Conservation (phyloP, 2,888 invertebrate genomes). For the Amblyteles armatorius region DNA sequence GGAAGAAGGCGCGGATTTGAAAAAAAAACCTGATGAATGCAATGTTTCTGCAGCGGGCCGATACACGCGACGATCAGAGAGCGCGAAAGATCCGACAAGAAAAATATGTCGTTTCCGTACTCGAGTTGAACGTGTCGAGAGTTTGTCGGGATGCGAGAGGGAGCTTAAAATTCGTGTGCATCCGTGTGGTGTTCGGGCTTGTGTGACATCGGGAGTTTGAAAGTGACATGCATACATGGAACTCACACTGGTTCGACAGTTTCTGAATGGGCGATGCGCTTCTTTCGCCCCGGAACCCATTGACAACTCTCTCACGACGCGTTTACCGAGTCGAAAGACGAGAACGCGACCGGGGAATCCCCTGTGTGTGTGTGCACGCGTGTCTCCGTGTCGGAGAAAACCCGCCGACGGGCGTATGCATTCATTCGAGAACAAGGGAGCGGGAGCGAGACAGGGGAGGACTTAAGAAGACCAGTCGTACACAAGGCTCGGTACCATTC, state of each 20-base stretch:
- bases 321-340: background rate
- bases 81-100: background rate
- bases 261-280: slow-evolving; percentile 62
- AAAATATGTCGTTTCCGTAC: slow-evolving; percentile 60
- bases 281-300: slow-evolving; percentile 57
- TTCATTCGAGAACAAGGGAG: slow-evolving; percentile 11
- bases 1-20: background rate
- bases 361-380: background rate
- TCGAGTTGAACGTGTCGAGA: slow-evolving; percentile 45
- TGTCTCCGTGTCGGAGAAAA: background rate
- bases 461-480: slow-evolving; percentile 57
- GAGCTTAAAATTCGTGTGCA: slow-evolving; percentile 31
- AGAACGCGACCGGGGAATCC: slow-evolving; percentile 23
- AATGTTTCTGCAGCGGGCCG: background rate
- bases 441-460: slow-evolving; percentile 52
- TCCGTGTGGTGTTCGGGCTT: background rate
- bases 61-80: background rate
- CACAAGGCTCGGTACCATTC: slow-evolving; percentile 55
- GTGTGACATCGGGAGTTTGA: slow-evolving; percentile 55
- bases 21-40: background rate
- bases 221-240: slow-evolving; percentile 56
- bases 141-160: slow-evolving; percentile 11
- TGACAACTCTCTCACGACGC: slow-evolving; percentile 55
- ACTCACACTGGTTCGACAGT: slow-evolving; percentile 60
- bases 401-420: background rate